Evolutionary conservation across 2,113 vertebrate genomes (phyloP).

Genomic region (Lepidothrix coronata): DNA sequence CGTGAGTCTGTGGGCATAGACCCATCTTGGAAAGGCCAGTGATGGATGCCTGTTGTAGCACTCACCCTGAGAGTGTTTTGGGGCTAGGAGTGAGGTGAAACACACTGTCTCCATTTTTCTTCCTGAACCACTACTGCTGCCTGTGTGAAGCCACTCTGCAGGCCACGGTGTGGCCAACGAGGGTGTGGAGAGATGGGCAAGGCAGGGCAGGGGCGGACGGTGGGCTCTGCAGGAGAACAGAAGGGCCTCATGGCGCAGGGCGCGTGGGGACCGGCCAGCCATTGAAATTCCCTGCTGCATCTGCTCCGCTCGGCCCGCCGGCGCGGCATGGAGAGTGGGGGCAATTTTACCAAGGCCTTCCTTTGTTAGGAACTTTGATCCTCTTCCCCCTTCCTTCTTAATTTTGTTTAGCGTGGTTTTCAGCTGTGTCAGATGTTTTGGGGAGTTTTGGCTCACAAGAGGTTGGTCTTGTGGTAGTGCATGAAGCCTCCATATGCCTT

Average conservation of each 20-base stretch:
- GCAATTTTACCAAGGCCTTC: background rate
- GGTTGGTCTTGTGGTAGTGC: background rate
- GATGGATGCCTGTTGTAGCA: background rate
- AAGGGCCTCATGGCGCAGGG: constrained; percentile 11
- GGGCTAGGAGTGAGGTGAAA: background rate
- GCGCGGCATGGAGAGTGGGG: background rate
- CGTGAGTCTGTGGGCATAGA: background rate
- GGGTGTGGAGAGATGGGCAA: background rate
- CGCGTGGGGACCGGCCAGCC: background rate
- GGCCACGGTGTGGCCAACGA: background rate
- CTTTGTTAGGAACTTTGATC: constrained; percentile 47
- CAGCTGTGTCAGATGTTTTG: background rate
- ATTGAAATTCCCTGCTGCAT: constrained; percentile 40
- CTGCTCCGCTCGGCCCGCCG: background rate
- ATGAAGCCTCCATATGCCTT: background rate
- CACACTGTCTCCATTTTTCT: background rate
- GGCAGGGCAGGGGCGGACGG: background rate
- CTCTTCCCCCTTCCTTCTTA: background rate
- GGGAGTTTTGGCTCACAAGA: background rate
- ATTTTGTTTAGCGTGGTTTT: background rate
- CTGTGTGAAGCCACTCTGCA: background rate
- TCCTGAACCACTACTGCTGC: rapidly evolving
- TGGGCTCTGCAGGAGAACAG: background rate
- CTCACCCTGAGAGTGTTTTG: background rate
- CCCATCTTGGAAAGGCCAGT: background rate